A percentile compares a stretch with the other conserved stretches of the same genome.
phyloP scores from a whole-genome alignment of 2,113 vertebrate genomes.

The Cyanocitta stelleri region DNA sequence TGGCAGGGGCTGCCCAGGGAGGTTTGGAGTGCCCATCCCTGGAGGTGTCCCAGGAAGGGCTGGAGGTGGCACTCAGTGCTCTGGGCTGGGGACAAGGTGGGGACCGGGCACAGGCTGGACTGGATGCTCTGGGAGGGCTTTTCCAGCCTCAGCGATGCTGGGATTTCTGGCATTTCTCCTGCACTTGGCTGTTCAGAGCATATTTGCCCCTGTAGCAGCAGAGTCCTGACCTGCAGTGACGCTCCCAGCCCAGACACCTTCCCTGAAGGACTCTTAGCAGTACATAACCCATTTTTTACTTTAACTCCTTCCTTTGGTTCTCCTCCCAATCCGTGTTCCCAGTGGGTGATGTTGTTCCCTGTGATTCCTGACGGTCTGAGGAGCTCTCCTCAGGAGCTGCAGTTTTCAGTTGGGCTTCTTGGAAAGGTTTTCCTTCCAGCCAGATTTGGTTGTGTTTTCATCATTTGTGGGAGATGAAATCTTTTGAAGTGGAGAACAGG shows the following conservation, averaged over 20 bases:
- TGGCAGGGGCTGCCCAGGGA: background rate
- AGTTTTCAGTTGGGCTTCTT: fast-evolving
- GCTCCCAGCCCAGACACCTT: background rate
- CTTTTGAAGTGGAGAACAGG: background rate
- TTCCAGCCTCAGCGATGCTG: background rate
- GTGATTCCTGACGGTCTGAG: background rate
- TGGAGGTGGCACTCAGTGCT: background rate
- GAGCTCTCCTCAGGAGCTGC: background rate
- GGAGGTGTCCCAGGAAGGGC: background rate
- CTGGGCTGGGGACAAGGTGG: background rate
- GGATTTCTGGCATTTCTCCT: background rate
- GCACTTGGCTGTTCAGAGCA: background rate
- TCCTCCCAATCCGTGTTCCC: background rate
- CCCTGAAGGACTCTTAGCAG: background rate
- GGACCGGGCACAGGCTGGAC: fast-evolving
- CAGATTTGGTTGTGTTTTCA: background rate
- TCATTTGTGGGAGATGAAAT: background rate
- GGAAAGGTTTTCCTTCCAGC: background rate
- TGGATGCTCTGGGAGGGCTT: fast-evolving
- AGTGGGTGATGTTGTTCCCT: fast-evolving
- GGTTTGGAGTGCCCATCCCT: background rate
- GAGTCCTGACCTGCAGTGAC: background rate
- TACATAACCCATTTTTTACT: background rate
- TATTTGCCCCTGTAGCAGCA: background rate
- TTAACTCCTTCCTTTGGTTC: background rate